phyloP scores from a whole-genome alignment of 2,113 vertebrate species.

The Chauna torquata region DNA sequence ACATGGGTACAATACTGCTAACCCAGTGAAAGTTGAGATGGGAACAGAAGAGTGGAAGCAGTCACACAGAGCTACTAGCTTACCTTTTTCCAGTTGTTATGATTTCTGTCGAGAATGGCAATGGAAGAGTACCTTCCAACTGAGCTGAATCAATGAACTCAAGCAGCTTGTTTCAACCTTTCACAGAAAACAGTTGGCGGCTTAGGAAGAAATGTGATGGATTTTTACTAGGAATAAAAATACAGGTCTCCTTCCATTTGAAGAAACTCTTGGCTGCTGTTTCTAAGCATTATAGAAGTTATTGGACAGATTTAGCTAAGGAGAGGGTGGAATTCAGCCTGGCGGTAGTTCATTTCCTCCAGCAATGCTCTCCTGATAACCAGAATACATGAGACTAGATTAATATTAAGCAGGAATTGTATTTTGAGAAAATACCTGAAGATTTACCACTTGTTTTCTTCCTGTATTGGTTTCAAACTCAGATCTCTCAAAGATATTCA shows the following conservation, averaged over 20 bases:
- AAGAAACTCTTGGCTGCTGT: not conserved
- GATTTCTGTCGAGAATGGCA: not conserved
- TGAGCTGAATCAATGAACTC: not conserved
- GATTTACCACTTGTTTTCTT: not conserved
- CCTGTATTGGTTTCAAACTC: not conserved
- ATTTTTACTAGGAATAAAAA: not conserved
- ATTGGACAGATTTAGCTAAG: not conserved
- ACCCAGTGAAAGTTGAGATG: not conserved
- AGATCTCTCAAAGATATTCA: not conserved
- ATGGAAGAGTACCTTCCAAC: not conserved
- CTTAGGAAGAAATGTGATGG: not conserved
- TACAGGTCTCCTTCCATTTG: not conserved
- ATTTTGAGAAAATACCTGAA: not conserved
- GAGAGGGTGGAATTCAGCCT: not conserved
- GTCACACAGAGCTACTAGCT: not conserved
- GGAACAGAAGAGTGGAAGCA: not conserved
- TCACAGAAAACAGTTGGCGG: not conserved
- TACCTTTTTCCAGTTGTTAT: not conserved
- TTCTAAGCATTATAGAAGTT: not conserved
- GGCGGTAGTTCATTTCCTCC: not conserved
- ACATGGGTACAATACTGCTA: not conserved
- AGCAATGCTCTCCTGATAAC: not conserved
- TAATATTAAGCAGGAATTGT: not conserved
- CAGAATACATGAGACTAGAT: not conserved
- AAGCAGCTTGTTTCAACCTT: not conserved